These are phyloP conservation scores for Turnix velox DNA, from an alignment of 2,113 vertebrate genomes.

Conservation along the genomic window DNA sequence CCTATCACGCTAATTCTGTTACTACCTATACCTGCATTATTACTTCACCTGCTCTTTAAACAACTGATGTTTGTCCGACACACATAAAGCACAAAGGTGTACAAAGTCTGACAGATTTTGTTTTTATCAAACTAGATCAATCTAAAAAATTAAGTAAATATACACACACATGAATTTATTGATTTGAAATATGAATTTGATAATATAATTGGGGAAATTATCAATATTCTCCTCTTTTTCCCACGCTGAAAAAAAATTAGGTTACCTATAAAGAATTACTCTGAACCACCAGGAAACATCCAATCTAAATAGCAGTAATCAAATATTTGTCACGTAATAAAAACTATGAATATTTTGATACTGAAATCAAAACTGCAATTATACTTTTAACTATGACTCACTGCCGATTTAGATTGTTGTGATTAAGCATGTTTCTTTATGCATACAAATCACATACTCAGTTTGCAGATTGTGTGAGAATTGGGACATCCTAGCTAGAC, in stretches of 20 bases:
- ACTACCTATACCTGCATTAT: neutral
- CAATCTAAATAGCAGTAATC: neutral
- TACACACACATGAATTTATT: neutral
- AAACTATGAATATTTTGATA: constrained; percentile 51
- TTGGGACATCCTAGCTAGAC: neutral
- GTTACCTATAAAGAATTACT: neutral
- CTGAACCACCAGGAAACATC: neutral
- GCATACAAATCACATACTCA: constrained; percentile 40
- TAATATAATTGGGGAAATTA: neutral
- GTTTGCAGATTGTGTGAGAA: neutral
- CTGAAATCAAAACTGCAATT: constrained; percentile 57
- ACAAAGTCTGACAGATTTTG: neutral
- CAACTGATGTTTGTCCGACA: neutral
- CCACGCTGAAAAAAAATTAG: neutral
- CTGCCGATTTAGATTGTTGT: constrained; percentile 48
- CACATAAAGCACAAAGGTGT: neutral
- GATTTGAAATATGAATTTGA: neutral
- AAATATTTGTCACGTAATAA: constrained; percentile 23
- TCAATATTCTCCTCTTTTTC: neutral
- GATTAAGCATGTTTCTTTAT: constrained; percentile 35
- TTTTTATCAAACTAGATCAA: neutral
- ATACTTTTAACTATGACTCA: constrained; percentile 53
- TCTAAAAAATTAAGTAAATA: neutral
- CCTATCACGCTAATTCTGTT: neutral
- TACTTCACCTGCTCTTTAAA: neutral